phyloP scores from a whole-genome alignment of 2,113 vertebrate species.

The Paradoxurus hermaphroditus region DNA sequence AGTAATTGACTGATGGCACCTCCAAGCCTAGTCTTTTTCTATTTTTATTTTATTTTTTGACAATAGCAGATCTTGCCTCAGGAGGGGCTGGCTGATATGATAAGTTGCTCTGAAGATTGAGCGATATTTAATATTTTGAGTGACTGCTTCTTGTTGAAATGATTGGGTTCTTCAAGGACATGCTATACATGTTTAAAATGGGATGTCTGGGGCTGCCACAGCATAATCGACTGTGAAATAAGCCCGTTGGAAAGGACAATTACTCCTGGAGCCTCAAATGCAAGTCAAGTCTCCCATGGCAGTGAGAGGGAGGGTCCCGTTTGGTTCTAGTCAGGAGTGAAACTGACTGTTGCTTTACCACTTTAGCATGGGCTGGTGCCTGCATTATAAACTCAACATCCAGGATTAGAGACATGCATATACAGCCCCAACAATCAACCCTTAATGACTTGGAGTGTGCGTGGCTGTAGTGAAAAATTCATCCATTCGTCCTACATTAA shows the following conservation, averaged over 20 bases:
- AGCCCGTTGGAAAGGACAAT: constrained; percentile 68
- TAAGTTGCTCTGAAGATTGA: constrained; percentile 68
- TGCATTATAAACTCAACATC: not conserved
- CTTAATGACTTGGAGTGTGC: not conserved
- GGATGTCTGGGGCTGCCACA: constrained; percentile 66
- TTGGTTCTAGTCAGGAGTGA: not conserved
- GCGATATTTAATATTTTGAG: constrained; percentile 72
- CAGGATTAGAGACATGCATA: not conserved
- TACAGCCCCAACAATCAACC: not conserved
- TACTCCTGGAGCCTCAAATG: constrained; percentile 59
- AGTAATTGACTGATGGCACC: not conserved
- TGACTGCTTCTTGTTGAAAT: constrained; percentile 57
- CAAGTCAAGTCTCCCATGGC: constrained; percentile 40
- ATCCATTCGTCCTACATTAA: not conserved
- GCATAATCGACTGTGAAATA: constrained; percentile 78
- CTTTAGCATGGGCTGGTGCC: not conserved
- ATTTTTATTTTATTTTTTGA: constrained; percentile 29
- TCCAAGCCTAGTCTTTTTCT: not conserved
- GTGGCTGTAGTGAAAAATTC: not conserved
- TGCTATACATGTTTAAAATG: constrained; percentile 62
- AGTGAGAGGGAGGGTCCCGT: constrained; percentile 21
- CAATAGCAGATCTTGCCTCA: not conserved
- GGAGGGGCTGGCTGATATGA: constrained; percentile 25
- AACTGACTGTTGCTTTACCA: constrained; percentile 1
- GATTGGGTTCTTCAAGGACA: constrained; percentile 68